Evolutionary conservation across 2,113 vertebrate species (phyloP), one percentile per base, ranked within the genome.

Genomic region (Megalops atlanticus): DNA sequence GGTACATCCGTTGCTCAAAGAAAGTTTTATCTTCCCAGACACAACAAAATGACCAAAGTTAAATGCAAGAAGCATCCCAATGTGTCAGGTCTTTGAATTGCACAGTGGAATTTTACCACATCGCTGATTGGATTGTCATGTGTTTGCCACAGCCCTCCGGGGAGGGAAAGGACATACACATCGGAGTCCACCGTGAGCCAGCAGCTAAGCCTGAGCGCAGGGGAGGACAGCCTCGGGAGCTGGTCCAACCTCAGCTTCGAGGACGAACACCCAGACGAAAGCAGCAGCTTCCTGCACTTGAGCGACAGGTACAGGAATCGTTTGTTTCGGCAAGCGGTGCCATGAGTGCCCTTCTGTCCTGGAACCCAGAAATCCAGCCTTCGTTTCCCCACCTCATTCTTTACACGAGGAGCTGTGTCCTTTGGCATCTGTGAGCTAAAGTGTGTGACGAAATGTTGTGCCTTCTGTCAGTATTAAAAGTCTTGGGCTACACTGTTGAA

Each of bases 171-270:
- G 43, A 89, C 93, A 84, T 92, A 91, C 74, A 92, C 93, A 74
- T 90, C 92, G 0, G 97, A 99, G 86, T 97, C 96, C 36, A 85
- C 95, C 3, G 90, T 95, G 84, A 97, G 95, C 84, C 97, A 97
- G 86, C 97, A 96, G 89, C 92, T 97, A 89, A 95, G 93, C 84
- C 92, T 95, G 86, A 98, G 98, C 82, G 94, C 96, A 38, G 97
- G 97, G 76, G 98, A 99, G 15, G 98, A 98, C 89, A 99, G 98
- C 89, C 95, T 96, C 69, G 97, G 97, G 24, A 99, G 98, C 88
- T 99, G 98, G 98, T 98, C 97, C 74, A 98, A 97, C 90, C 90
- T 99, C 85, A 99, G 98, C 91, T 98, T 98, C 83, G 97, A 99
- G 92, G 98, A 99, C 80, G 98, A 98, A 47, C 97, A 97, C 80